phyloP scores from a whole-genome alignment of 2,888 invertebrate species.

The Heliconius cydno region DNA sequence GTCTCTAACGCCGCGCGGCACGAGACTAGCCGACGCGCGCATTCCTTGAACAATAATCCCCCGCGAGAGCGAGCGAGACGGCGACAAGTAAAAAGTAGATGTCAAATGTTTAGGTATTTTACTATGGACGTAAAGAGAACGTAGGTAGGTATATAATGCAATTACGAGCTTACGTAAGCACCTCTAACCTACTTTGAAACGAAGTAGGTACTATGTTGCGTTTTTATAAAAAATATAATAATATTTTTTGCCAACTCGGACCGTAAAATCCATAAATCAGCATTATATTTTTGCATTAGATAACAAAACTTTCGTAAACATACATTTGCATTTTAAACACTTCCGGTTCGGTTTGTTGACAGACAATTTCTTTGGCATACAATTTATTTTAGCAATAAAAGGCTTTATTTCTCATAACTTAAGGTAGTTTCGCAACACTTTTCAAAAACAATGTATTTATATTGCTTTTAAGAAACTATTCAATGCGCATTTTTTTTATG shows the following conservation, averaged over 20 bases:
- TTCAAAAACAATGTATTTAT: background rate
- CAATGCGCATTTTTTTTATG: background rate
- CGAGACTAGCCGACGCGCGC: constrained; percentile 83
- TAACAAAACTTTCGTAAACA: constrained; percentile 37
- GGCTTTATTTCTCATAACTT: background rate
- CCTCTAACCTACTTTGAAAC: constrained; percentile 72
- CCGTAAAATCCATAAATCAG: constrained; percentile 26
- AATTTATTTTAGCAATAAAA: constrained; percentile 2
- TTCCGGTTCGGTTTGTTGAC: constrained; percentile 32
- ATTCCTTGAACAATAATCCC: constrained; percentile 79
- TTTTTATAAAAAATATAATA: constrained; percentile 42
- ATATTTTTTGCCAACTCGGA: constrained; percentile 28
- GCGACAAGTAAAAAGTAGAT: constrained; percentile 77
- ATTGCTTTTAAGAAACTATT: background rate
- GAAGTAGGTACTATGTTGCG: constrained; percentile 54
- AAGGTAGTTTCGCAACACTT: background rate
- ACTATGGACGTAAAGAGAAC: constrained; percentile 75
- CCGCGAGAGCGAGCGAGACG: constrained; percentile 73
- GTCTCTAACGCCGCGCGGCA: constrained; percentile 60
- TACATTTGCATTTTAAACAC: constrained; percentile 27
- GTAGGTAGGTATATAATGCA: constrained; percentile 78
- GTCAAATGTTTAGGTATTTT: constrained; percentile 83
- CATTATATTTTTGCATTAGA: constrained; percentile 28
- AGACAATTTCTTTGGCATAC: constrained; percentile 5
- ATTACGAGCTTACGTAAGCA: constrained; percentile 78